Evolutionary conservation across 2,888 invertebrate species (phyloP), one percentile per base, ranked within the genome.

Genomic region (Neoscelio sp.): DNA sequence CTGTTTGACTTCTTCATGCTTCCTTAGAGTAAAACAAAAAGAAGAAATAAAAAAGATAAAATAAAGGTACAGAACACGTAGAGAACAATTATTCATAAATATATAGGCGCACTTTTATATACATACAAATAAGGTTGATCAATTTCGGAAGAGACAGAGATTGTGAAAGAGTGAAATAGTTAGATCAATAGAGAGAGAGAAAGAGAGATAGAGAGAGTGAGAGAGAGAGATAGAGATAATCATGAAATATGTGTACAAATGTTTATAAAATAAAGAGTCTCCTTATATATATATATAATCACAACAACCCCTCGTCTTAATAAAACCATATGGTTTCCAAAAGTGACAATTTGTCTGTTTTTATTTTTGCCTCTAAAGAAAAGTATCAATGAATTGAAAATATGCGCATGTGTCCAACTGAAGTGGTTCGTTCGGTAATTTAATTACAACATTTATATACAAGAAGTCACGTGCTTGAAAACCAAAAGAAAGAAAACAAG

Each of bases 251-350:
- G 65, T 65, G 42, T 65, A 65, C 65, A 65, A 65, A 65, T 42
- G 40, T 42, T 65, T 65, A 65, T 40, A 65, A 50, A 65, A 65
- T 65, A 65, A 65, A 65, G 52, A 65, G n/a, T 18, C 52, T 65
- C 42, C 65, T 65, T 52, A 65, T 52, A 2, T 42, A 65, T n/a
- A n/a, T 65, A 15, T 52, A 65, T 23, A 65, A 65, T 65, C 65
- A 65, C 65, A 65, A 65, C 65, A 50, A 40, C 38, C 50, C 30
- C 23, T 52, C 42, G 20, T 38, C 26, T 28, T 15, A 26, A 50
- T n/a, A 48, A 48, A 18, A 48, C 26, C 38, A 64, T 15, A 28
- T 33, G 42, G 10, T 33, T 33, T 23, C 20, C 33, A 15, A 44
- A 58, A 7, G n/a, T n/a, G n/a, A n/a, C n/a, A n/a, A n/a, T n/a